Evolutionary conservation across 2,113 vertebrate species (phyloP), one percentile per base, ranked within the genome.

Genomic region (Pseudorasbora parva): DNA sequence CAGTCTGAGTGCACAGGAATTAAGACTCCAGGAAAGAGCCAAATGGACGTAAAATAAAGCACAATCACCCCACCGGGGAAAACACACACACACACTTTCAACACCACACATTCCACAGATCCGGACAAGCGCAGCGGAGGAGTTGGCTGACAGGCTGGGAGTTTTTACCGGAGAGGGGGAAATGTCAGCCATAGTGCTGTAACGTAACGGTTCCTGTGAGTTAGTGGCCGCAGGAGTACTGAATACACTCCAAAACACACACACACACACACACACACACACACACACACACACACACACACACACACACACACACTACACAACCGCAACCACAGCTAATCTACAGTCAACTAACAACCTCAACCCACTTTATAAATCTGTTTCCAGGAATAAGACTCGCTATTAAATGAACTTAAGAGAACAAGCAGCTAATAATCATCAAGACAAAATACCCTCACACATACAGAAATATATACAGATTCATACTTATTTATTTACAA

Each of bases 91-190:
- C 33, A 81, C 59, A 80, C 76, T 51, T 62, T 75, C 77, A 84
- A 45, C 21, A 66, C 51, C 74, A 60, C 72, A 78, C 64, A 87
- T 87, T 87, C 85, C 85, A 82, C 9, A 60, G 21, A 82, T 75
- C 74, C 8, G 30, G 51, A 75, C 37, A 80, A 54, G 82, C 47
- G 49, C 23, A 14, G 43, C 30, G 27, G 59, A 37, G 56, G 56
- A 78, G 56, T 56, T 78, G 76, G 76, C 76, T 78, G 76, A 60
- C n/a, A 43, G 76, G 14, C 54, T 77, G 75, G 33, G 75, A 77
- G 14, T 59, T 69, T 81, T 82, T 51, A 78, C 64, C 25, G 25
- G 25, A 47, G 37, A 19, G 23, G 23, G 64, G 68, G 68, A 45
- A 72, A 62, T 45, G 56, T 60, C 56, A 60, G 37, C 75, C 56